phyloP scores from a whole-genome alignment of 1,140 invertebrate species.

The Brachystomella parvula region DNA sequence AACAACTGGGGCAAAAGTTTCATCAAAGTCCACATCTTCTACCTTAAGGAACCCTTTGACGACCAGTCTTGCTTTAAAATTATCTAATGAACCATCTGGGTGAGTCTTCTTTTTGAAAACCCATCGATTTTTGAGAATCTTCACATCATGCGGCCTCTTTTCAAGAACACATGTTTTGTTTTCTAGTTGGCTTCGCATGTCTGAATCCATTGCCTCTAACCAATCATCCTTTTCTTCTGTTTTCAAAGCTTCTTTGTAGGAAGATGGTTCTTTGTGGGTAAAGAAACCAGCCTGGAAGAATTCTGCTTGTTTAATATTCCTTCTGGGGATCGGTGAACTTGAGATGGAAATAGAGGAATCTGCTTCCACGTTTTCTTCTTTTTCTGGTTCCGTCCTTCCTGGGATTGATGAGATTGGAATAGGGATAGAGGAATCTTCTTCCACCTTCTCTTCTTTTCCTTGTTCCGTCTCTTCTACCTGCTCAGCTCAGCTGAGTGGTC shows the following conservation, averaged over 20 bases:
- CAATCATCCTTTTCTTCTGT: background rate
- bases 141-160: background rate
- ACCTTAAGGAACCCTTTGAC: slow-evolving; percentile 36
- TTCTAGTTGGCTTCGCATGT: slow-evolving; percentile 14
- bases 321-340: too few relatives aligned
- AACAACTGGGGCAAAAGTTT: slow-evolving; percentile 42
- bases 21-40: slow-evolving; percentile 31
- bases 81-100: slow-evolving; percentile 34
- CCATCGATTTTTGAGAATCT: slow-evolving; percentile 9
- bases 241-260: slow-evolving; percentile 11
- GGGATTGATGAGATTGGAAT: too few relatives aligned
- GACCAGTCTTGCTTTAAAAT: slow-evolving; percentile 39
- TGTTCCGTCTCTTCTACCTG: too few relatives aligned
- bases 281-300: background rate
- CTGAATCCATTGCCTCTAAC: slow-evolving; percentile 20
- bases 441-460: background rate
- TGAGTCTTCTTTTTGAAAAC: slow-evolving; percentile 23
- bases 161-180: slow-evolving; percentile 16
- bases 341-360: background rate
- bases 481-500: background rate
- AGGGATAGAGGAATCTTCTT: background rate
- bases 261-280: background rate
- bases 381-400: too few relatives aligned
- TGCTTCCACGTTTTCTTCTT: background rate
- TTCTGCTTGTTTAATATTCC: background rate